phyloP scores from a whole-genome alignment of 2,888 invertebrate genomes.

The Empis livida region DNA sequence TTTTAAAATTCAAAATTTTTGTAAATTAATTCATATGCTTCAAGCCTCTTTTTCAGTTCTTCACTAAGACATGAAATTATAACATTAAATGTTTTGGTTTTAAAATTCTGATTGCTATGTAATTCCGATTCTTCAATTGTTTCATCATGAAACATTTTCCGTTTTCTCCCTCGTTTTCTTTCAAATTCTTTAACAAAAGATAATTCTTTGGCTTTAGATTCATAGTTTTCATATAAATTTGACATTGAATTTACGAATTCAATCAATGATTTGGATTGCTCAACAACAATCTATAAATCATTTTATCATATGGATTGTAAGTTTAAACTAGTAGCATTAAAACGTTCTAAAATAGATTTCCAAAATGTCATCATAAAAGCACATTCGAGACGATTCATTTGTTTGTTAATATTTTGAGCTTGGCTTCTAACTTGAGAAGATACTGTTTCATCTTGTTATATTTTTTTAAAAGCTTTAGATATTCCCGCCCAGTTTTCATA shows the following conservation, averaged over 20 bases:
- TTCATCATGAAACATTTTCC: not conserved
- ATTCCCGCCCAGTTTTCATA: not conserved
- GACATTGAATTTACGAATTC: not conserved
- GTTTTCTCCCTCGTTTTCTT: not conserved
- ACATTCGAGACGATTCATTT: conserved; percentile 1
- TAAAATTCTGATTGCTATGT: not conserved
- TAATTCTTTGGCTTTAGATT: not conserved
- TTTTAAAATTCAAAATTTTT: not conserved
- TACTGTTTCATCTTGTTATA: not conserved
- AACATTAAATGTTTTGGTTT: not conserved
- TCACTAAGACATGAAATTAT: not conserved
- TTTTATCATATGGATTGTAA: not conserved
- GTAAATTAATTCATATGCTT: not conserved
- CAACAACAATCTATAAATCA: not conserved
- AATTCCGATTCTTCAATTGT: not conserved
- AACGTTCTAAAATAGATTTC: not conserved
- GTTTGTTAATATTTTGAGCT: not conserved
- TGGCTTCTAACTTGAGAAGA: not conserved
- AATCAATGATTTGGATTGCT: not conserved
- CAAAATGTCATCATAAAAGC: not conserved
- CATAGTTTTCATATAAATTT: not conserved
- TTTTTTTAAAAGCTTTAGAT: not conserved
- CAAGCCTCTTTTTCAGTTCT: not conserved
- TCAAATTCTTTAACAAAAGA: not conserved
- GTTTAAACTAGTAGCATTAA: not conserved